These are phyloP conservation scores for Drosophila fulvimacula DNA, from an alignment of 2,888 invertebrate genomes.

Conservation along the genomic window DNA sequence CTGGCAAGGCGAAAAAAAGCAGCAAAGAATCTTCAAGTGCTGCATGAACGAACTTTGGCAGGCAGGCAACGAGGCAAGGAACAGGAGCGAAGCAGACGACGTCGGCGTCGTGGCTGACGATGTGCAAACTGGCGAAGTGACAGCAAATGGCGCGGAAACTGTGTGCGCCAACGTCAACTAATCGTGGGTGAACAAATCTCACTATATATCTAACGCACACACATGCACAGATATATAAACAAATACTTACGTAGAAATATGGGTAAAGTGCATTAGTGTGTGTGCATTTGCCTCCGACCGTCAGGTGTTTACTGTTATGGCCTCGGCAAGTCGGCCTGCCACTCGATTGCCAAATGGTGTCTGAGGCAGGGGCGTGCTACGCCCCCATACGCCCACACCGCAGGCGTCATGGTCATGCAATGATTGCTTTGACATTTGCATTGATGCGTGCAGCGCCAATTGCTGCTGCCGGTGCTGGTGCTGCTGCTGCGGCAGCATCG, in stretches of 20 bases:
- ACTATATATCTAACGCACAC: slow-evolving; percentile 28
- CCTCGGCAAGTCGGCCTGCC: slow-evolving; percentile 27
- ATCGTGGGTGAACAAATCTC: slow-evolving; percentile 79
- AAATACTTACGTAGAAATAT: slow-evolving; percentile 16
- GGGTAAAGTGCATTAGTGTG: slow-evolving; percentile 11
- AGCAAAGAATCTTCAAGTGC: slow-evolving; percentile 45
- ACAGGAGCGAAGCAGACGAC: slow-evolving; percentile 20
- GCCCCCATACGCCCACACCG: background rate
- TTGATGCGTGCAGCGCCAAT: slow-evolving; percentile 42
- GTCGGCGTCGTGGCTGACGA: slow-evolving; percentile 69
- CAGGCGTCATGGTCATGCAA: slow-evolving; percentile 34
- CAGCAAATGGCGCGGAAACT: slow-evolving; percentile 83
- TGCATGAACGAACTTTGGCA: slow-evolving; percentile 70
- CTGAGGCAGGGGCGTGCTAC: slow-evolving; percentile 17
- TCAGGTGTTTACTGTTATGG: slow-evolving; percentile 46
- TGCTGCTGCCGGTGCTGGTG: slow-evolving; percentile 9
- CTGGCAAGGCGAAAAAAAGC: slow-evolving; percentile 24
- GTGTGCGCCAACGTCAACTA: slow-evolving; percentile 76
- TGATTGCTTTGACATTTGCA: slow-evolving; percentile 72
- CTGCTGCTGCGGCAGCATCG: background rate
- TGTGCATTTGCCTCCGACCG: slow-evolving; percentile 22
- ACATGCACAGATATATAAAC: slow-evolving; percentile 4
- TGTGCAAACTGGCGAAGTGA: slow-evolving; percentile 83
- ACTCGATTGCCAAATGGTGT: slow-evolving; percentile 52
- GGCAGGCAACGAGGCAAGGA: background rate